These are phyloP conservation scores for Sinhomidia bicolor DNA, from an alignment of 2,888 invertebrate species.

Conservation along the genomic window DNA sequence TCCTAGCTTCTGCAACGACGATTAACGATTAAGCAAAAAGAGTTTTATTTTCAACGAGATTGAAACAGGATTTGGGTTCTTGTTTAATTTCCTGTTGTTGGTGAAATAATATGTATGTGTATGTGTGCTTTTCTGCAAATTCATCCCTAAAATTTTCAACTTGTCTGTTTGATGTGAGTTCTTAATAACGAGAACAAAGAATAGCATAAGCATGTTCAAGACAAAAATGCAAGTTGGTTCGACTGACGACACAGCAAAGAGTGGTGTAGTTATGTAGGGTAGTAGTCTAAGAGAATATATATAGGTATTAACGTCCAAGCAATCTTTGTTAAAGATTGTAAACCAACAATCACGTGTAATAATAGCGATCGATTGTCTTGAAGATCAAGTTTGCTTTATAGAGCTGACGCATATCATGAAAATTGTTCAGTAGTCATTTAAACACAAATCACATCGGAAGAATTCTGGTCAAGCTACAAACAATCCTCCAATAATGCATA, in stretches of 20 bases:
- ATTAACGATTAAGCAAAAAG: constrained; percentile 15
- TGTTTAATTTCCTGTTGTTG: constrained; percentile 63
- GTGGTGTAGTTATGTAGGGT: constrained; percentile 63
- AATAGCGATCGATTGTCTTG: not conserved
- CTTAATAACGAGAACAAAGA: not conserved
- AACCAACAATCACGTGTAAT: not conserved
- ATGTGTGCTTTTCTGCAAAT: not conserved
- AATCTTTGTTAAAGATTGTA: not conserved
- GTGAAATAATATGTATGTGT: constrained; percentile 14
- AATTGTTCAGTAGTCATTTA: constrained; percentile 67
- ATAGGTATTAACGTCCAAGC: not conserved
- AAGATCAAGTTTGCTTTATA: constrained; percentile 63
- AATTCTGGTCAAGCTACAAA: not conserved
- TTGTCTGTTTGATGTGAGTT: not conserved
- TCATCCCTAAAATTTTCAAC: constrained; percentile 7
- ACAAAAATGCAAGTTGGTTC: constrained; percentile 1
- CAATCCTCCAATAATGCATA: not conserved
- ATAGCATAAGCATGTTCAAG: not conserved
- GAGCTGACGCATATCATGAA: constrained; percentile 62
- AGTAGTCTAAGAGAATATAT: constrained; percentile 3
- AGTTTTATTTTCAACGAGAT: constrained; percentile 24
- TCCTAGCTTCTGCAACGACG: not conserved
- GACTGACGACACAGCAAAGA: not conserved
- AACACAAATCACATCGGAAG: constrained; percentile 60
- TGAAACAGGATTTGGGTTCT: constrained; percentile 62